Conservation (phyloP, 2,797 vertebrate genomes). For the Platyrinchus mystaceus region DNA sequence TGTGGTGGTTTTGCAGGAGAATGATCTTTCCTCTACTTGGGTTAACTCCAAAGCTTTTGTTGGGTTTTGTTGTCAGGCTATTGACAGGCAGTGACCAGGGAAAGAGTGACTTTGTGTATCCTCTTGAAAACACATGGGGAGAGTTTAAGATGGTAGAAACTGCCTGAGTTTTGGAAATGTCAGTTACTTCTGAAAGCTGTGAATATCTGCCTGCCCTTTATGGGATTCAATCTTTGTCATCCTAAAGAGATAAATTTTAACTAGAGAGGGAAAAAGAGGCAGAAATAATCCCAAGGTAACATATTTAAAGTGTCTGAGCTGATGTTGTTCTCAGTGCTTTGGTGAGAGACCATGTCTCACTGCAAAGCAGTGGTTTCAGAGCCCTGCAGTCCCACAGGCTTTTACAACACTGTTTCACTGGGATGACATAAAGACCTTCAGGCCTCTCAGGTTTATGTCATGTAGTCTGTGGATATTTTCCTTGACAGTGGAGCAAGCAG, state of each 20-base stretch:
- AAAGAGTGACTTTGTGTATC: background rate
- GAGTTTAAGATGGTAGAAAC: background rate
- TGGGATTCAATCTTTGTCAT: background rate
- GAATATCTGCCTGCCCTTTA: background rate
- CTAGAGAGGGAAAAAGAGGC: background rate
- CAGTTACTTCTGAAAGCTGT: background rate
- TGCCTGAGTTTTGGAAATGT: background rate
- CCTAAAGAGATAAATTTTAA: background rate
- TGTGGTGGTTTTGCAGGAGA: background rate
- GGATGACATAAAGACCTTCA: background rate
- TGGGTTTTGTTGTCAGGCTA: background rate
- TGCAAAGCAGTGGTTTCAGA: background rate
- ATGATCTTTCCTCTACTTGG: background rate
- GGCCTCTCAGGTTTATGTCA: constrained; percentile 46
- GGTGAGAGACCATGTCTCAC: background rate
- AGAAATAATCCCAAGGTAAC: background rate
- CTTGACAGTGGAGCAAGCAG: constrained; percentile 42
- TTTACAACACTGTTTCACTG: background rate
- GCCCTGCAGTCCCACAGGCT: background rate
- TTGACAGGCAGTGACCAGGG: background rate
- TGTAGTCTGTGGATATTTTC: constrained; percentile 1
- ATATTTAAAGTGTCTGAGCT: background rate
- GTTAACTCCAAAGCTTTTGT: background rate
- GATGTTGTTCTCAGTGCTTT: background rate
- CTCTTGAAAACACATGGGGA: background rate